Evolutionary conservation across 1,140 invertebrate species (phyloP).

Genomic region (Platyscapa corneri): DNA sequence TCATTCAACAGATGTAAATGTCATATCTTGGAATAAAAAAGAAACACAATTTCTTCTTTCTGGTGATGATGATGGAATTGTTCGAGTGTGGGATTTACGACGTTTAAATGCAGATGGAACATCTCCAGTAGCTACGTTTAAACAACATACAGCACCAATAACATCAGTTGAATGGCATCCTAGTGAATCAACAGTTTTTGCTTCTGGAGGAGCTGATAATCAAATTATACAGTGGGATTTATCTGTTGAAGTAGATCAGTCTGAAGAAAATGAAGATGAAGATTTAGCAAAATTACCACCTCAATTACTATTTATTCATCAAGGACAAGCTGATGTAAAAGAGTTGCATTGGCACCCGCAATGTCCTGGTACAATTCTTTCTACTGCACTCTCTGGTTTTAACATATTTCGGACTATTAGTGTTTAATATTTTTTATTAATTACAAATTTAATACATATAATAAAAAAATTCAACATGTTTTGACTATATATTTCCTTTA

Average conservation of each 20-base stretch:
- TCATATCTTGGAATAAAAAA: conserved; percentile 96
- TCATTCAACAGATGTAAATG: conserved; percentile 96
- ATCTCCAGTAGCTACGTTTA: conserved; percentile 91
- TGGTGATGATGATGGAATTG: conserved; percentile 95
- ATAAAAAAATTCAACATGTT: conserved; percentile 20
- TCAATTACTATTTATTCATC: conserved; percentile 97
- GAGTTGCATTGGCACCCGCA: conserved; percentile 99
- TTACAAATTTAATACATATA: conserved; percentile 31
- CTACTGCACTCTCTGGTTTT: conserved; percentile 95
- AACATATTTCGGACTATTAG: conserved; percentile 99
- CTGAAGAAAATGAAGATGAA: conserved; percentile 77
- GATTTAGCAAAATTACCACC: conserved; percentile 86
- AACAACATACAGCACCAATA: conserved; percentile 93
- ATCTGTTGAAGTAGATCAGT: conserved; percentile 88
- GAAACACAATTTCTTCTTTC: conserved; percentile 79
- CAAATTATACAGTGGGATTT: conserved; percentile 99
- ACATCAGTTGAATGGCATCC: conserved; percentile 99
- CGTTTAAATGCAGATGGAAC: conserved; percentile 84
- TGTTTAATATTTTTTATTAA: conserved; percentile 79
- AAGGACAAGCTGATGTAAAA: conserved; percentile 98
- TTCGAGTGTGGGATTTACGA: conserved; percentile 97
- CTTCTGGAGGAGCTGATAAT: conserved; percentile 94
- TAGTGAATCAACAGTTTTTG: conserved; percentile 92
- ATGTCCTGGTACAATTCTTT: conserved; percentile 93
- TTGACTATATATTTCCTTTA: not conserved